A percentile compares a stretch with the other conserved stretches of the same genome.
Evolutionary conservation across 2,888 invertebrate genomes (phyloP).

Genomic region (Drosophila ochracea): DNA sequence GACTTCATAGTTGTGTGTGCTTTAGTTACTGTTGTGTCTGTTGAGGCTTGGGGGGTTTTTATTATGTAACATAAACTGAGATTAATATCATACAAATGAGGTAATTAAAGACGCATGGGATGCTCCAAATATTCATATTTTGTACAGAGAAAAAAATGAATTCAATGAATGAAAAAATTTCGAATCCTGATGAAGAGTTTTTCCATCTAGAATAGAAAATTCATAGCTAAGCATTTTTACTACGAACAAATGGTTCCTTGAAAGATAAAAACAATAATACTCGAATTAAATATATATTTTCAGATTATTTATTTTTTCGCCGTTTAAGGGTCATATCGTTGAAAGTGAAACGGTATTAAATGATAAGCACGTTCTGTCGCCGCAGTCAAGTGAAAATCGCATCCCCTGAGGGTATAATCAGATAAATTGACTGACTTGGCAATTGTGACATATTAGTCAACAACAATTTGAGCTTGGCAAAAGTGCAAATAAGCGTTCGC

Average conservation of each 20-base stretch:
- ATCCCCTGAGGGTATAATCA: slow-evolving; percentile 32
- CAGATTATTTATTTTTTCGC: background rate
- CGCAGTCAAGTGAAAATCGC: slow-evolving; percentile 57
- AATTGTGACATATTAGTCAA: slow-evolving; percentile 84
- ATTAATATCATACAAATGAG: slow-evolving; percentile 53
- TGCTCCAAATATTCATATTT: background rate
- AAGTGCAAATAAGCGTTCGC: slow-evolving; percentile 82
- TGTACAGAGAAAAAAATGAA: background rate
- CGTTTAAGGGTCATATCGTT: slow-evolving; percentile 10
- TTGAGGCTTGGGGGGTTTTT: slow-evolving; percentile 27
- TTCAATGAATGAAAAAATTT: background rate
- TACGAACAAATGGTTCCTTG: background rate
- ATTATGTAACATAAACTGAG: slow-evolving; percentile 68
- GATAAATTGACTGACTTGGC: slow-evolving; percentile 70
- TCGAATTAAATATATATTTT: background rate
- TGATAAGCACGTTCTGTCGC: slow-evolving; percentile 68
- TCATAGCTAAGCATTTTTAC: background rate
- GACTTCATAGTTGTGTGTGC: slow-evolving; percentile 55
- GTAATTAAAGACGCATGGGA: slow-evolving; percentile 36
- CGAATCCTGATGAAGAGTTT: background rate
- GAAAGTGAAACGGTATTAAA: slow-evolving; percentile 32
- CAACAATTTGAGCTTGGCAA: slow-evolving; percentile 83
- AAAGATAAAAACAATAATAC: background rate
- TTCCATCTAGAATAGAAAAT: background rate
- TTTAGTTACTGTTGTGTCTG: slow-evolving; percentile 10